Base-by-base conservation (phyloP, 2,113 vertebrate genomes). In the Pelodiscus sinensis region DNA sequence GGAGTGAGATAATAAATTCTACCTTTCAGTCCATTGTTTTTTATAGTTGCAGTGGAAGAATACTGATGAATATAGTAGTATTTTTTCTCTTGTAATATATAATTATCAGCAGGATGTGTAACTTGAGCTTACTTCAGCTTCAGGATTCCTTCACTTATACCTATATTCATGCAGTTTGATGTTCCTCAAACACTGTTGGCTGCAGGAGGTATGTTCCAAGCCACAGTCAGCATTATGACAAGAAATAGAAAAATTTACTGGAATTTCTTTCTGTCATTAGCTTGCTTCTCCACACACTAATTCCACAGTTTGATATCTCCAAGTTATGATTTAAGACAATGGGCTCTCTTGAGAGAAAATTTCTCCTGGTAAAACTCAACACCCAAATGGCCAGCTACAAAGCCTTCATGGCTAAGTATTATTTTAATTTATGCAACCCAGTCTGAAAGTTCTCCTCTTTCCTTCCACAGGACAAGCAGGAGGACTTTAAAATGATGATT, bases 391-490 rank as follows among this genome's bases (percentile, higher is more conserved):
- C 84, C 90, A 95, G 75, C 96, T 71, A 88, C 94, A 96, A 44
- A 54, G 97, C 96, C 97, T 97, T 98, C 97, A 98, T 0, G 95
- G 97, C 98, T 90, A 87, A 85, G 78, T 71, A 14, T 87, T 85
- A 31, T 81, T 94, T 77, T 93, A 91, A 82, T 87, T 58, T 60
- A 4, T 97, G 95, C 92, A 97, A 97, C 96, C 87, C 89, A 97
- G 97, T 97, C 96, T 97, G 65, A 98, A 97, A 98, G 97, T 97
- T 98, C 97, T 98, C 96, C 97, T 97, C 97, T 98, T 98, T 97
- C 97, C 98, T 97, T 98, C 98, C 97, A 96, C 97, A 98, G 98
- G 97, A 97, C 97, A 96, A 98, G 88, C 97, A 98, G 97, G 97
- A 98, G 97, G 97, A 98, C 97, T 98, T 98, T 98, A 97, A 98